These are phyloP conservation scores for Mustelus asterias DNA, from an alignment of 2,113 vertebrate species.

Conservation along the genomic window DNA sequence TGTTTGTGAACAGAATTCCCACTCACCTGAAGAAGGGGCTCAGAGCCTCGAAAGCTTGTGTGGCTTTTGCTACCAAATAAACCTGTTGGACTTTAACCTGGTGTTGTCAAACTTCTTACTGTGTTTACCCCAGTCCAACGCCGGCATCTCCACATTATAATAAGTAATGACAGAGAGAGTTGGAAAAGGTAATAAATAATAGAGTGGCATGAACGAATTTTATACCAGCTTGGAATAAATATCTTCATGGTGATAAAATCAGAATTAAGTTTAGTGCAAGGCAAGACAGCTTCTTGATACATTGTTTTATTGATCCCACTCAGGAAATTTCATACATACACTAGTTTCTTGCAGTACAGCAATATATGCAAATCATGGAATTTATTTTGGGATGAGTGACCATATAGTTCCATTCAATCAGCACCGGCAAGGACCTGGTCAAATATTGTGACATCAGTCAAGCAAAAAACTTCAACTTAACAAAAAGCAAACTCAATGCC, in stretches of 20 bases:
- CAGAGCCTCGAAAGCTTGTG: too few relatives aligned
- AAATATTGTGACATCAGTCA: background rate
- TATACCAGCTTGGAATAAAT: background rate
- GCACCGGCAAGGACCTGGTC: background rate
- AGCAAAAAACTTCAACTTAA: background rate
- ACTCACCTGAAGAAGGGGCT: too few relatives aligned
- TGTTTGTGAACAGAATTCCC: too few relatives aligned
- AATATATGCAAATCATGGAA: background rate
- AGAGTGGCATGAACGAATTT: background rate
- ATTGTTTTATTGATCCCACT: background rate
- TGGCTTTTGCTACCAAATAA: too few relatives aligned
- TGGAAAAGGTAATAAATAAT: background rate
- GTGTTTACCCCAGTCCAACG: too few relatives aligned
- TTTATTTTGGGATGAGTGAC: background rate
- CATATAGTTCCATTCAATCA: background rate
- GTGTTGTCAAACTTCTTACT: too few relatives aligned
- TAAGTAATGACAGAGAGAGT: background rate
- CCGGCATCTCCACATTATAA: too few relatives aligned
- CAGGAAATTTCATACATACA: background rate
- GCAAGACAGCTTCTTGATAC: background rate
- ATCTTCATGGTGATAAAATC: background rate
- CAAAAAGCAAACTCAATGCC: background rate
- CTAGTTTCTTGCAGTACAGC: background rate
- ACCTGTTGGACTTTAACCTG: too few relatives aligned
- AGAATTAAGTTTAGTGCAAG: background rate